Evolutionary conservation across 2,888 invertebrate genomes (phyloP).

Genomic region (Agrotis ipsilon): DNA sequence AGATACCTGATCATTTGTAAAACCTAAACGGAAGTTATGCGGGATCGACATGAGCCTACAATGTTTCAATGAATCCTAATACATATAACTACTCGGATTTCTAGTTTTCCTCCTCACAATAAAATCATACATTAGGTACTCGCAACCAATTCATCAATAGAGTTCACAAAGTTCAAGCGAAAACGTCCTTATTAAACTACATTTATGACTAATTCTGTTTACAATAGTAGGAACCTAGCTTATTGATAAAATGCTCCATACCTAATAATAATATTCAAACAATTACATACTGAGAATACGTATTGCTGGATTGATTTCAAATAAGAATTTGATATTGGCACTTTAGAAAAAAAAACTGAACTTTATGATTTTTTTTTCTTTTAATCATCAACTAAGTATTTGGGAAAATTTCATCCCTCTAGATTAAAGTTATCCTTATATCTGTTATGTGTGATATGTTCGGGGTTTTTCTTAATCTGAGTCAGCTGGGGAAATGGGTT

Average conservation of each 20-base stretch:
- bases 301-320: constrained; percentile 5
- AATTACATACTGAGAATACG: constrained; percentile 3
- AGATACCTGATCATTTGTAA: no score
- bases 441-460: no score
- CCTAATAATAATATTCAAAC: background rate
- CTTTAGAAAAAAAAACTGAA: no score
- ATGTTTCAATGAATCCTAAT: background rate
- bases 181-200: background rate
- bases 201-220: background rate
- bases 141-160: constrained; percentile 9
- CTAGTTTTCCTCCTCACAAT: constrained; percentile 9
- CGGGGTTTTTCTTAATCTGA: no score
- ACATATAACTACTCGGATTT: background rate
- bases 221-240: background rate
- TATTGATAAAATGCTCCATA: constrained; percentile 2
- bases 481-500: no score
- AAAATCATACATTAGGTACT: constrained; percentile 4
- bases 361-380: no score
- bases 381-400: no score
- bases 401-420: no score
- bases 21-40: background rate
- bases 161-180: constrained; percentile 13
- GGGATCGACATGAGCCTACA: background rate
- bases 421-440: no score
- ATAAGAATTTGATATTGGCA: background rate